Evolutionary conservation across 2,888 invertebrate species (phyloP).

Genomic region (Pheosia gnoma): DNA sequence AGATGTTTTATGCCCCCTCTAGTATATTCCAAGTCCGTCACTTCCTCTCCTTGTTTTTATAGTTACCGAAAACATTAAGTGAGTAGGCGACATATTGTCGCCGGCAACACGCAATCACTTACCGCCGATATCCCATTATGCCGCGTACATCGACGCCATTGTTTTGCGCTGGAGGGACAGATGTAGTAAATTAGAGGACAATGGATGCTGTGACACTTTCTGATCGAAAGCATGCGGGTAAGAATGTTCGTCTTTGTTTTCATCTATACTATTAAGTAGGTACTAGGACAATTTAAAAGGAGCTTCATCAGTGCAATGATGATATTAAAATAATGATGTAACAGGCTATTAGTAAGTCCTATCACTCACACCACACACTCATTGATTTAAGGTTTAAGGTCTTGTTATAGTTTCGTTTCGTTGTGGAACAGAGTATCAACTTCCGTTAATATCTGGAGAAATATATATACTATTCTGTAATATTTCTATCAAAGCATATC

Average conservation of each 20-base stretch:
- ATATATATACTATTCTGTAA: too few relatives aligned
- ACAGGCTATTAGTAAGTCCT: too few relatives aligned
- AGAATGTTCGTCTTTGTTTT: background rate
- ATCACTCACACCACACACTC: too few relatives aligned
- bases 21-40: background rate
- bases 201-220: constrained; percentile 26
- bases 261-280: too few relatives aligned
- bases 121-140: constrained; percentile 25
- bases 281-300: too few relatives aligned
- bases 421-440: too few relatives aligned
- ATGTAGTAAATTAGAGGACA: constrained; percentile 26
- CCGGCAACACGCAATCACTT: constrained; percentile 20
- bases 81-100: constrained; percentile 48
- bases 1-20: background rate
- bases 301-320: too few relatives aligned
- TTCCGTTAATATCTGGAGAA: too few relatives aligned
- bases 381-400: too few relatives aligned
- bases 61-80: constrained; percentile 31
- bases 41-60: constrained; percentile 4
- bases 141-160: constrained; percentile 31
- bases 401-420: too few relatives aligned
- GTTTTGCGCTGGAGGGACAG: constrained; percentile 20
- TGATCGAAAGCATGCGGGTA: background rate
- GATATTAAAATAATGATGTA: too few relatives aligned
- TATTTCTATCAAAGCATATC: too few relatives aligned